These are phyloP conservation scores for Drosophila lacteicornis DNA, from an alignment of 1,140 invertebrate genomes.

Conservation along the genomic window DNA sequence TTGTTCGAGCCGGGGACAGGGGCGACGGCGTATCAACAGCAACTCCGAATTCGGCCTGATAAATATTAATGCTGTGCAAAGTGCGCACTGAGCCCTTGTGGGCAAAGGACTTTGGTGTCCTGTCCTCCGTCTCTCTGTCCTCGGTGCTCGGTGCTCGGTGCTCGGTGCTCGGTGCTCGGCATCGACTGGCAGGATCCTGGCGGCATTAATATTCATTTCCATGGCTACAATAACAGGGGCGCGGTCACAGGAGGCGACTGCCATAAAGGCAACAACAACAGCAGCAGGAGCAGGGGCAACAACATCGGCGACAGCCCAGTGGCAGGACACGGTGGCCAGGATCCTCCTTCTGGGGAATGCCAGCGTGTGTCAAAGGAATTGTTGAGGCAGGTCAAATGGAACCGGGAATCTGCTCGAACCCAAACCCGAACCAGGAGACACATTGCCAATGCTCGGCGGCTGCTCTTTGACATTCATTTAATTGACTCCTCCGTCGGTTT, in stretches of 20 bases:
- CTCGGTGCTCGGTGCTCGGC: slow-evolving; percentile 28
- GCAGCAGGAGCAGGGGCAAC: slow-evolving; percentile 15
- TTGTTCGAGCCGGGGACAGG: slow-evolving; percentile 27
- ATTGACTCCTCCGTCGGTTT: slow-evolving; percentile 71
- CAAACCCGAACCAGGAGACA: slow-evolving; percentile 11
- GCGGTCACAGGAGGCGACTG: slow-evolving; percentile 66
- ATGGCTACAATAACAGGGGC: slow-evolving; percentile 74
- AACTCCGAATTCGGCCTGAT: slow-evolving; percentile 70
- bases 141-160: neutral
- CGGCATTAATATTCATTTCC: slow-evolving; percentile 82
- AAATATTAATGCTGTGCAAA: slow-evolving; percentile 81
- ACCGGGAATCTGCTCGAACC: neutral
- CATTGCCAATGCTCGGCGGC: slow-evolving; percentile 34
- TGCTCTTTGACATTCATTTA: slow-evolving; percentile 83
- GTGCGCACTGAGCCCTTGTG: slow-evolving; percentile 79
- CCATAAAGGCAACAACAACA: slow-evolving; percentile 57
- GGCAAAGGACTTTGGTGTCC: slow-evolving; percentile 73
- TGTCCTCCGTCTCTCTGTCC: neutral
- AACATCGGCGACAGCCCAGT: slow-evolving; percentile 10
- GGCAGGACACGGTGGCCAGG: slow-evolving; percentile 41
- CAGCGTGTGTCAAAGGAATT: slow-evolving; percentile 75
- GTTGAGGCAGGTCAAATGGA: slow-evolving; percentile 52
- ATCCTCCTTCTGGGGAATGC: slow-evolving; percentile 46
- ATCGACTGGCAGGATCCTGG: slow-evolving; percentile 64
- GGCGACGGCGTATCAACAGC: slow-evolving; percentile 33